A percentile compares a stretch with the other conserved stretches of the same genome.
phyloP scores from a whole-genome alignment of 2,888 invertebrate species.

The Anoplius nigerrimus region DNA sequence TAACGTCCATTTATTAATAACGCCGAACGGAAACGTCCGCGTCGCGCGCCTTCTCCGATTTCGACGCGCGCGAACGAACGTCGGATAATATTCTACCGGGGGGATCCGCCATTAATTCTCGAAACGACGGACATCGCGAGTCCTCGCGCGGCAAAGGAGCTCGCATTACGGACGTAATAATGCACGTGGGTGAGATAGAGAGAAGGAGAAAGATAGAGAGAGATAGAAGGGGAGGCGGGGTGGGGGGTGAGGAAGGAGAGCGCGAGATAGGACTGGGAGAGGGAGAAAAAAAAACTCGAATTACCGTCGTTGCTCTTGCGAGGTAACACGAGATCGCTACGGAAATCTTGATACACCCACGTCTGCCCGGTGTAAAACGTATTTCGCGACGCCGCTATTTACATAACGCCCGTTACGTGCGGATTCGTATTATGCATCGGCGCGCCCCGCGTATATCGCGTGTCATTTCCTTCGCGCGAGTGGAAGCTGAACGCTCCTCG shows the following conservation, averaged over 20 bases:
- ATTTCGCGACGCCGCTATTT: constrained; percentile 54
- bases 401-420: constrained; percentile 59
- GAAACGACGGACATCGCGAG: constrained; percentile 17
- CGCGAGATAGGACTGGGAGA: too few species aligned
- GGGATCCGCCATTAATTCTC: constrained; percentile 34
- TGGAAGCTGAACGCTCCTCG: constrained; percentile 10
- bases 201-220: not conserved
- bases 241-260: not conserved
- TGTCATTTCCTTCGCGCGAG: constrained; percentile 38
- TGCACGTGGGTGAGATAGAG: constrained; percentile 11
- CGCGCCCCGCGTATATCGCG: constrained; percentile 38
- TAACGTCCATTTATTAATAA: too few species aligned
- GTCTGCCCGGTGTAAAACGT: constrained; percentile 51
- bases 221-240: not conserved
- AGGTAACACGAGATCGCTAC: constrained; percentile 64
- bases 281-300: constrained; percentile 34
- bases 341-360: constrained; percentile 67
- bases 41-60: constrained; percentile 23
- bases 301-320: constrained; percentile 38
- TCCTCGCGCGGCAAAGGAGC: constrained; percentile 11
- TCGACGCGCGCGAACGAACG: constrained; percentile 14
- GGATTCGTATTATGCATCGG: constrained; percentile 41
- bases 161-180: constrained; percentile 52
- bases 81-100: constrained; percentile 17
- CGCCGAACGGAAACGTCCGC: not conserved